These are phyloP conservation scores for Myrmophylax atrothorax DNA, from an alignment of 2,113 vertebrate species.

Conservation along the genomic window DNA sequence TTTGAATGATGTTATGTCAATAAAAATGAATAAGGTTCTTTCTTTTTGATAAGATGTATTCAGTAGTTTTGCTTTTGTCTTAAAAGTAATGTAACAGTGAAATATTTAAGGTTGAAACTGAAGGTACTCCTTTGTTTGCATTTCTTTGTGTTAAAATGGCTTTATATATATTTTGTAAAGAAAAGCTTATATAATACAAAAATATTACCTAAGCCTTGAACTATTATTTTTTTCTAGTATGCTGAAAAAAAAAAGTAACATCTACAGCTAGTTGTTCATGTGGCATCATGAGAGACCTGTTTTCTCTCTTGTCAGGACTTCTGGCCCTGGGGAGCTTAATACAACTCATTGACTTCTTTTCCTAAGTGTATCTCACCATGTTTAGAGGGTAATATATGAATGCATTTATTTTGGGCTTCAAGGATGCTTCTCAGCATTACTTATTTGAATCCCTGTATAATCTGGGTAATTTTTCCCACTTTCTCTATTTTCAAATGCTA, in stretches of 20 bases:
- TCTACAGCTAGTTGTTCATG: background rate
- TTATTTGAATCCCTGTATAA: background rate
- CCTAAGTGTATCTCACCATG: background rate
- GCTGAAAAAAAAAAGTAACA: background rate
- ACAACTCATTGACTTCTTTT: background rate
- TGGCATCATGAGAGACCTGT: background rate
- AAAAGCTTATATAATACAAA: background rate
- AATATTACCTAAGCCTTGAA: background rate
- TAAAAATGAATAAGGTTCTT: background rate
- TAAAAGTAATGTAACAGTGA: background rate
- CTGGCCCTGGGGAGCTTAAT: background rate
- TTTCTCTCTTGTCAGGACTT: background rate
- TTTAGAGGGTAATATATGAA: background rate
- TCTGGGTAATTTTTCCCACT: background rate
- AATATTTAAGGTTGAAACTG: background rate
- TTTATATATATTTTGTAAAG: background rate
- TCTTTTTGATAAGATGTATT: background rate
- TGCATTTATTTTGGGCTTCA: background rate
- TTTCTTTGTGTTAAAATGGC: background rate
- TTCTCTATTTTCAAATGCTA: background rate
- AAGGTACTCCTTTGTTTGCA: background rate
- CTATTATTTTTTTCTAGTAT: background rate
- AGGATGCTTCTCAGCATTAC: background rate
- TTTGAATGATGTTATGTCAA: background rate
- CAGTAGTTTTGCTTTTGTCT: background rate